These are phyloP conservation scores for Hemibagrus wyckioides DNA, from an alignment of 2,113 vertebrate species.

Conservation along the genomic window DNA sequence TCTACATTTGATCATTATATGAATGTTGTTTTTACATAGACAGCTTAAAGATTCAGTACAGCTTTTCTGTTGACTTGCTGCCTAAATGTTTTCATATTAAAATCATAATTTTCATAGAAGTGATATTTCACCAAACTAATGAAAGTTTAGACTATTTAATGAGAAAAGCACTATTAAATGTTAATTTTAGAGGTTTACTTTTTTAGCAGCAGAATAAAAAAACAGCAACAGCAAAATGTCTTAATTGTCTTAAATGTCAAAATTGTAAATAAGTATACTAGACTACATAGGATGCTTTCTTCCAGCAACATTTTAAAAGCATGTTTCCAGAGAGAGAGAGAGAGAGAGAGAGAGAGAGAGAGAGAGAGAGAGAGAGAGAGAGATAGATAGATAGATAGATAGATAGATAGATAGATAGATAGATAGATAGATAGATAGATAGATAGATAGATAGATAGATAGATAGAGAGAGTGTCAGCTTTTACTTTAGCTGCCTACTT, in stretches of 20 bases:
- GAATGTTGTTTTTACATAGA: background rate
- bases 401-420: no score
- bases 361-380: background rate
- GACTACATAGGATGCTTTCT: background rate
- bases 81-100: background rate
- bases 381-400: background rate
- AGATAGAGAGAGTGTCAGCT: no score
- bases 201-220: no score
- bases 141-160: background rate
- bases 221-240: background rate
- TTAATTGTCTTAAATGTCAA: no score
- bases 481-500: background rate
- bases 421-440: no score
- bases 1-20: background rate
- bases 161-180: background rate
- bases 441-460: no score
- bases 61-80: background rate
- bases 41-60: background rate
- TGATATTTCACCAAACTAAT: background rate
- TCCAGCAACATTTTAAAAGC: background rate
- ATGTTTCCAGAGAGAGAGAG: conserved; percentile 3
- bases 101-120: background rate
- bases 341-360: background rate
- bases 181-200: background rate
- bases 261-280: background rate